These are phyloP conservation scores for Brachypalpus laphriformis DNA, from an alignment of 2,888 invertebrate genomes.

Conservation along the genomic window DNA sequence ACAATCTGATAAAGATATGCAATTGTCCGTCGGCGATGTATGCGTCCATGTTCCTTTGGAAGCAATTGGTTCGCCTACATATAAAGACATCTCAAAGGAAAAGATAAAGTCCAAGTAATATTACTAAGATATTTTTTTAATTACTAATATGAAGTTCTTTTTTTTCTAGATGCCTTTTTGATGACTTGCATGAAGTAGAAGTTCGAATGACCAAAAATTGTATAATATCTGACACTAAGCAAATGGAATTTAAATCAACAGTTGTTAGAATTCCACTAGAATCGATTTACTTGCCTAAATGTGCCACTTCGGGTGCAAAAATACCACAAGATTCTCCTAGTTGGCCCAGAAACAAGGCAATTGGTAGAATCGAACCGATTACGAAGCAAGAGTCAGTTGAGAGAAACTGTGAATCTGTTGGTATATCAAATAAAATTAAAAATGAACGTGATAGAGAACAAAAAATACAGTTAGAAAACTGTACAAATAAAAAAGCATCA, in stretches of 20 bases:
- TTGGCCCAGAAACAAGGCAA: not conserved
- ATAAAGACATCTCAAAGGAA: not conserved
- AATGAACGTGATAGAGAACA: too few species aligned
- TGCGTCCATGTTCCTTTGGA: not conserved
- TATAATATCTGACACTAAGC: too few species aligned
- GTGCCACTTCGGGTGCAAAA: not conserved
- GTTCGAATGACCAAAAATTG: too few species aligned
- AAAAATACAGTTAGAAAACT: too few species aligned
- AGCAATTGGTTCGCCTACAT: not conserved
- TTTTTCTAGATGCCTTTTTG: too few species aligned
- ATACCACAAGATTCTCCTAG: not conserved
- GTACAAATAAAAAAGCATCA: too few species aligned
- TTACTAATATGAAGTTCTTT: too few species aligned
- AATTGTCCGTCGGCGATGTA: not conserved
- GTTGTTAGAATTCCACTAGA: not conserved
- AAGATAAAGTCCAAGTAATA: not conserved
- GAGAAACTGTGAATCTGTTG: not conserved
- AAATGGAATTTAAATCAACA: not conserved
- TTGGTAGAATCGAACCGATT: not conserved
- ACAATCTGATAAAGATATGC: not conserved
- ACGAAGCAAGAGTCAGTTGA: not conserved
- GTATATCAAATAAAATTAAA: not conserved
- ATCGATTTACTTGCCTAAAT: not conserved
- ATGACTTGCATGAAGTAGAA: too few species aligned
- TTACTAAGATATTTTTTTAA: too few species aligned